phyloP scores from a whole-genome alignment of 1,140 invertebrate species.

The Metaphire vulgaris region DNA sequence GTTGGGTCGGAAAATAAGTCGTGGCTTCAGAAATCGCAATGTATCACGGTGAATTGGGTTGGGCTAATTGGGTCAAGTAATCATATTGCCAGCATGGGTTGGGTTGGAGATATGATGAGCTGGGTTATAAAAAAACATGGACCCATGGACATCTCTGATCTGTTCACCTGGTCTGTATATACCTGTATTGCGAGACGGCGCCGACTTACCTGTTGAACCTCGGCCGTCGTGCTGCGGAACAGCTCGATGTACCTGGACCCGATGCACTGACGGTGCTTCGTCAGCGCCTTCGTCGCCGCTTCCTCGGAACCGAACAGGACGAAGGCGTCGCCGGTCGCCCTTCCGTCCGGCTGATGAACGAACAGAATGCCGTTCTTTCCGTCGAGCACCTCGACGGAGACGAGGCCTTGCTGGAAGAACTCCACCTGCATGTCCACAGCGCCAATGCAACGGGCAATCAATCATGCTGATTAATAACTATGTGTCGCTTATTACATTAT shows the following conservation, averaged over 20 bases:
- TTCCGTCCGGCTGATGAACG: conserved; percentile 88
- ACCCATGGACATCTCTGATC: too few species aligned
- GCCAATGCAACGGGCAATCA: background rate
- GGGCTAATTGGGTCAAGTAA: too few species aligned
- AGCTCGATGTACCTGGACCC: conserved; percentile 96
- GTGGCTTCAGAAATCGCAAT: too few species aligned
- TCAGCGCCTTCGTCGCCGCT: conserved; percentile 78
- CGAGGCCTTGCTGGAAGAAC: conserved; percentile 83
- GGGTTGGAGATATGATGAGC: too few species aligned
- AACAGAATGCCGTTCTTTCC: conserved; percentile 90
- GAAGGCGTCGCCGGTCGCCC: conserved; percentile 96
- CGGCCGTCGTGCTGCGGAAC: conserved; percentile 93
- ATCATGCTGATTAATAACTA: background rate
- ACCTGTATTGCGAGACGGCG: too few species aligned
- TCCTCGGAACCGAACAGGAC: conserved; percentile 83
- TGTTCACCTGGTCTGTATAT: too few species aligned
- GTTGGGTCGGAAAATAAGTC: too few species aligned
- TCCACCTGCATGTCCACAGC: conserved; percentile 64
- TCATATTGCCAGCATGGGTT: too few species aligned
- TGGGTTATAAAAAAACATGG: too few species aligned
- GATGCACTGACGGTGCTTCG: conserved; percentile 89
- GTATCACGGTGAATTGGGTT: too few species aligned
- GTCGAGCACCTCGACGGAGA: conserved; percentile 78
- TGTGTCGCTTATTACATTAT: too few species aligned
- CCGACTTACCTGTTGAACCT: conserved; percentile 89